Evolutionary conservation across 2,113 vertebrate species (phyloP).

Genomic region (Bungarus multicinctus): DNA sequence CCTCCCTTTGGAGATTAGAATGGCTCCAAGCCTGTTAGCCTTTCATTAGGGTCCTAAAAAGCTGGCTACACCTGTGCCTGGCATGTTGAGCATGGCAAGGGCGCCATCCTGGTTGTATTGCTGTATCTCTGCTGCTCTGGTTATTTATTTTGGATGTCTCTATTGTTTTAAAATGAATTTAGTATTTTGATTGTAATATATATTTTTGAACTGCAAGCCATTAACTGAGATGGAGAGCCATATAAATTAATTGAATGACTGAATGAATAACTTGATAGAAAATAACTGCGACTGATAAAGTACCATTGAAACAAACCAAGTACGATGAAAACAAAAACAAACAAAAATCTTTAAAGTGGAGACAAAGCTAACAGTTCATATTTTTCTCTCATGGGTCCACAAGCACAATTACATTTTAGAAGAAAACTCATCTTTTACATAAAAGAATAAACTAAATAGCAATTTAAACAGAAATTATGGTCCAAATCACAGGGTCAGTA

Average conservation of each 20-base stretch:
- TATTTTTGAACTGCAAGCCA: not conserved
- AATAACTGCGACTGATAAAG: not conserved
- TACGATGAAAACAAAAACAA: not conserved
- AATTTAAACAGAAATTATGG: constrained; percentile 31
- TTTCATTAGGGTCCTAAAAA: not conserved
- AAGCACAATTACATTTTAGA: not conserved
- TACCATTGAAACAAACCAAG: not conserved
- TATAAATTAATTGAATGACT: not conserved
- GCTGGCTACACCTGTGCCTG: not conserved
- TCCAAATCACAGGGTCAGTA: constrained; percentile 28
- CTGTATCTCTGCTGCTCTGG: not conserved
- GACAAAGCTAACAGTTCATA: not conserved
- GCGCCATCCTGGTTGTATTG: not conserved
- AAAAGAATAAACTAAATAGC: constrained; percentile 19
- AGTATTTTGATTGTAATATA: not conserved
- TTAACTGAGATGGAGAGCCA: not conserved
- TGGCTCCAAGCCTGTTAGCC: not conserved
- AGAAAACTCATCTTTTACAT: constrained; percentile 9
- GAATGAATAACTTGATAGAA: not conserved
- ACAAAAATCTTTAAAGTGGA: not conserved
- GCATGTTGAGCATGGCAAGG: not conserved
- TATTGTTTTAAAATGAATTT: not conserved
- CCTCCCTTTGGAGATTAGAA: no score
- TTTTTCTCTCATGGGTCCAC: not conserved
- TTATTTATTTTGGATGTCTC: not conserved